Evolutionary conservation across 2,888 invertebrate genomes (phyloP), one percentile per base, ranked within the genome.

Genomic region (Matsumyia berberina): DNA sequence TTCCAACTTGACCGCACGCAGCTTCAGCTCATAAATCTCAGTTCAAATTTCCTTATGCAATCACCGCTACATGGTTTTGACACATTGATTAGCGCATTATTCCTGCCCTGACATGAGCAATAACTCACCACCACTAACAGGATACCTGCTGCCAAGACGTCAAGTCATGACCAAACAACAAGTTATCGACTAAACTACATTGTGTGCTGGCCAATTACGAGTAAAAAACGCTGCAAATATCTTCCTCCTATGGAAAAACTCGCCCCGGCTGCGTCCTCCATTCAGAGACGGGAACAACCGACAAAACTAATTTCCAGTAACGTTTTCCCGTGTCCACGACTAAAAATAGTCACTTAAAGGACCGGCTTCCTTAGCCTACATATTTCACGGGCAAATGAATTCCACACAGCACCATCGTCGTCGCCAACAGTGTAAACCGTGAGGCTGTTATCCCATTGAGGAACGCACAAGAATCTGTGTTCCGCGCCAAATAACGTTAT

Each of bases 311-410:
- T 83, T 79, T 69, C 57, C 73, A 64, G 62, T 73, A 79, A 62
- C 78, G 73, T 83, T 83, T 79, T 73, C 49, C 37, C 67, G 51
- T 79, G 79, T 83, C 73, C 62, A 69, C 57, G 73, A 5, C 83
- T 83, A 83, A 62, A 83, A 83, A 83, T 83, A 83, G 81, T 33
- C 55, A 33, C 39, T 8, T 24, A n/a, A 57, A 70, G 62, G 79
- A 83, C 72, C 67, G 69, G 55, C 83, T 79, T 83, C 67, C 57
- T 78, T 67, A 69, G 72, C 67, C 66, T 60, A 77, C 67, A 77
- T 77, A 60, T 60, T 77, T 67, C 60, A 53, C 76, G 44, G 49
- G 57, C 49, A 39, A 15, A 31, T 29, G 17, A 24, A 58, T 51
- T 39, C 19, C 24, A 33, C 42, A 17, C 53, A 19, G 53, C 33